These are phyloP conservation scores for Ethmia dodecea DNA, from an alignment of 2,888 invertebrate genomes.

Conservation along the genomic window DNA sequence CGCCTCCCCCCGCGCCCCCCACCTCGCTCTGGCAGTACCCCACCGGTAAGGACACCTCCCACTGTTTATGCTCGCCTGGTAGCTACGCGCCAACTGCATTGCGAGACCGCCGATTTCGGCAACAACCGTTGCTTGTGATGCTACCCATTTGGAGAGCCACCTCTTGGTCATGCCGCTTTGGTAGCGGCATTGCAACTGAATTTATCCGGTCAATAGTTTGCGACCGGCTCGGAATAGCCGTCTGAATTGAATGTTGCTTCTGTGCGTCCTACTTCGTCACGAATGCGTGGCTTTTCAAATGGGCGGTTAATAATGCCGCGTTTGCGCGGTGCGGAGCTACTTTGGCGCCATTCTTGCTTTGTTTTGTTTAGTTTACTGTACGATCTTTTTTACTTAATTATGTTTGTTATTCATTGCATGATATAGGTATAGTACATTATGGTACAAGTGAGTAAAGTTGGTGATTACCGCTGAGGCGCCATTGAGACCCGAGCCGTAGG, in stretches of 20 bases:
- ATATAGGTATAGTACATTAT: too few species aligned
- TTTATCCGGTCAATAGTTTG: constrained; percentile 43
- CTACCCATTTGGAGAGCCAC: constrained; percentile 37
- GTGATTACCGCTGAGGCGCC: too few species aligned
- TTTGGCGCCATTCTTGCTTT: constrained; percentile 20
- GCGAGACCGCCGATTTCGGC: constrained; percentile 59
- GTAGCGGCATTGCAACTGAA: constrained; percentile 65
- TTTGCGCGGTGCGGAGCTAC: constrained; percentile 31
- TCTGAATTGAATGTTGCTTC: constrained; percentile 16
- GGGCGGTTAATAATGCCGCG: constrained; percentile 22
- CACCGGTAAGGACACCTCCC: constrained; percentile 77
- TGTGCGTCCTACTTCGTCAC: background rate
- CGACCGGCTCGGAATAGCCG: constrained; percentile 30
- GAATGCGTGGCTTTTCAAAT: constrained; percentile 8
- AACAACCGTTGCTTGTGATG: constrained; percentile 27
- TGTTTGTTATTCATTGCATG: too few species aligned
- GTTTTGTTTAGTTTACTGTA: constrained; percentile 13
- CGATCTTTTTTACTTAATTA: background rate
- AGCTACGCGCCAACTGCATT: constrained; percentile 76
- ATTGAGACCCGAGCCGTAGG: too few species aligned
- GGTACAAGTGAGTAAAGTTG: too few species aligned
- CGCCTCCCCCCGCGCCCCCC: constrained; percentile 76
- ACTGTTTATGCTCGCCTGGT: constrained; percentile 62
- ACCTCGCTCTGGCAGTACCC: constrained; percentile 91
- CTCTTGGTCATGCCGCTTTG: constrained; percentile 61